Conservation (phyloP, 2,113 vertebrate genomes). For the Morone saxatilis region DNA sequence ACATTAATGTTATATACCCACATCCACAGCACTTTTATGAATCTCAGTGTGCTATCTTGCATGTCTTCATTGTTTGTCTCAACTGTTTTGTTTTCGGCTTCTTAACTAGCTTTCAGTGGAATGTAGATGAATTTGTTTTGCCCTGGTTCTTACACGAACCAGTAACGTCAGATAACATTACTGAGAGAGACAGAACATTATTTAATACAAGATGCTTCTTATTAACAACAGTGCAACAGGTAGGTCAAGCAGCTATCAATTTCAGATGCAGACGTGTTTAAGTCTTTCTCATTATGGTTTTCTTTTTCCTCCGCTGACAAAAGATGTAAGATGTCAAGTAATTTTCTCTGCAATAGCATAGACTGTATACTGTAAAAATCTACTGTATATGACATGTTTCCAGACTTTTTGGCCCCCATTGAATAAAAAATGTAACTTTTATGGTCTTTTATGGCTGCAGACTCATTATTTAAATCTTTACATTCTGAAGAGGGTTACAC, state of each 20-base stretch:
- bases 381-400: background rate
- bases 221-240: background rate
- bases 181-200: background rate
- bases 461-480: conserved; percentile 29
- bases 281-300: no score
- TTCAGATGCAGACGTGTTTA: background rate
- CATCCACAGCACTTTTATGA: no score
- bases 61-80: background rate
- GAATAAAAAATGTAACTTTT: no score
- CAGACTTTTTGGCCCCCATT: background rate
- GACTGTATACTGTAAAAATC: background rate
- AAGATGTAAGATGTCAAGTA: background rate
- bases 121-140: background rate
- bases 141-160: background rate
- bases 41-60: no score
- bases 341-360: background rate
- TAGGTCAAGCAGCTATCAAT: background rate
- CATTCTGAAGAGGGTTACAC: conserved; percentile 9
- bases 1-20: no score
- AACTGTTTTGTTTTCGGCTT: background rate
- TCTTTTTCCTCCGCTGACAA: no score
- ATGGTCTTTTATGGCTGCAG: background rate
- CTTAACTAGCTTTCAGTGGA: background rate
- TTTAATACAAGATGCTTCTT: background rate
- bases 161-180: background rate